Conservation (phyloP, 2,113 vertebrate species). For the Larimichthys crocea region DNA sequence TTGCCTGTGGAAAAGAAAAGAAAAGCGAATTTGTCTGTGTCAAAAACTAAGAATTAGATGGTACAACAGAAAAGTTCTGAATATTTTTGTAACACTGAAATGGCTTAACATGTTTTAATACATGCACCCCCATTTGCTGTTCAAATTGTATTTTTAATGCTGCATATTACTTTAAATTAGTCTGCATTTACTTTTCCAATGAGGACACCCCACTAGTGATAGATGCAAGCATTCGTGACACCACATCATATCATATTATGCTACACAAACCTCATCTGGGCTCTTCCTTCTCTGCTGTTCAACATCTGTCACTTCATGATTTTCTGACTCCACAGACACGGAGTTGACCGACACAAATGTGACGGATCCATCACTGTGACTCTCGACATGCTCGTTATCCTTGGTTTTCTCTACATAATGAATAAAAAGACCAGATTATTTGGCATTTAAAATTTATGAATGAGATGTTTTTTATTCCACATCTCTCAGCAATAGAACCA, state of each 20-base stretch:
- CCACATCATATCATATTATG: background rate
- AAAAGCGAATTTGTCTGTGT: too few relatives aligned
- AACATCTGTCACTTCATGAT: constrained; percentile 70
- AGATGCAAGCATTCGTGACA: background rate
- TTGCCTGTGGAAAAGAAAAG: background rate
- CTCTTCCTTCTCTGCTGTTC: constrained; percentile 68
- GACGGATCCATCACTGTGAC: constrained; percentile 81
- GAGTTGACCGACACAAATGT: constrained; percentile 69
- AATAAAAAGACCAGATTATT: background rate
- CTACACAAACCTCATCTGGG: constrained; percentile 78
- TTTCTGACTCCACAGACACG: constrained; percentile 83
- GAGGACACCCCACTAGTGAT: background rate
- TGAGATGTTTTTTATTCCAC: background rate
- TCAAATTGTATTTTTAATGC: too few relatives aligned
- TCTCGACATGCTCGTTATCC: constrained; percentile 87
- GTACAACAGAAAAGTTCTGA: too few relatives aligned
- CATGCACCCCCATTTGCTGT: too few relatives aligned
- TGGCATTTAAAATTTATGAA: background rate
- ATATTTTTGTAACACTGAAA: too few relatives aligned
- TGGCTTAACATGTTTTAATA: too few relatives aligned
- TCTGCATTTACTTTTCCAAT: background rate
- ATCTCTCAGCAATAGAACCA: background rate
- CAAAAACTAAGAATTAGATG: too few relatives aligned
- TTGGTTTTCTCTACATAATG: constrained; percentile 79
- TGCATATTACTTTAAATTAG: too few relatives aligned